These are phyloP conservation scores for Spheniscus mendiculus DNA, from an alignment of 2,113 vertebrate genomes.

Conservation along the genomic window DNA sequence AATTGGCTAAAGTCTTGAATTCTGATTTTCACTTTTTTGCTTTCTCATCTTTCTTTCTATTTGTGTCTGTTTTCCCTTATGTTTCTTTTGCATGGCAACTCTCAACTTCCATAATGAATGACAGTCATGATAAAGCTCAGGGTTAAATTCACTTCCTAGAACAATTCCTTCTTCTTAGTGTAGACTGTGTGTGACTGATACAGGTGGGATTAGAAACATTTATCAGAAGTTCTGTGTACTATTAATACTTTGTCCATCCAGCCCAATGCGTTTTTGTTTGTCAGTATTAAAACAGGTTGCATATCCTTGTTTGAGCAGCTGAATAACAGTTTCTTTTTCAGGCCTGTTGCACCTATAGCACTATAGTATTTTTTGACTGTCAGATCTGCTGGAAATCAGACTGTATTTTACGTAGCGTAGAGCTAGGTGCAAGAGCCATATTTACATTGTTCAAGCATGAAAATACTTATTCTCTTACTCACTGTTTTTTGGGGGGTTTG, in stretches of 20 bases:
- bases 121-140: neutral
- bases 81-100: neutral
- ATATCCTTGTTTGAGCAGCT: neutral
- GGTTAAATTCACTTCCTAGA: neutral
- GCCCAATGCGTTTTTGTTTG: neutral
- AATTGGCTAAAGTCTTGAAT: neutral
- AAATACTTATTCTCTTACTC: neutral
- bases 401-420: neutral
- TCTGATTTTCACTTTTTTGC: neutral
- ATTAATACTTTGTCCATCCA: neutral
- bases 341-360: neutral
- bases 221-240: neutral
- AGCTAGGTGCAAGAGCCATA: neutral
- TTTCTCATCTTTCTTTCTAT: neutral
- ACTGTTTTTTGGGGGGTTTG: neutral
- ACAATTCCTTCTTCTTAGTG: neutral
- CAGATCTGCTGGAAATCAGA: neutral
- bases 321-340: neutral
- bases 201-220: neutral
- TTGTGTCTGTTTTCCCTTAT: neutral
- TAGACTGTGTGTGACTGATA: neutral
- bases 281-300: neutral
- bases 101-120: neutral
- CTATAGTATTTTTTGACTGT: neutral
- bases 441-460: neutral